Conservation (phyloP, 2,797 vertebrate species). For the Staurois parvus region DNA sequence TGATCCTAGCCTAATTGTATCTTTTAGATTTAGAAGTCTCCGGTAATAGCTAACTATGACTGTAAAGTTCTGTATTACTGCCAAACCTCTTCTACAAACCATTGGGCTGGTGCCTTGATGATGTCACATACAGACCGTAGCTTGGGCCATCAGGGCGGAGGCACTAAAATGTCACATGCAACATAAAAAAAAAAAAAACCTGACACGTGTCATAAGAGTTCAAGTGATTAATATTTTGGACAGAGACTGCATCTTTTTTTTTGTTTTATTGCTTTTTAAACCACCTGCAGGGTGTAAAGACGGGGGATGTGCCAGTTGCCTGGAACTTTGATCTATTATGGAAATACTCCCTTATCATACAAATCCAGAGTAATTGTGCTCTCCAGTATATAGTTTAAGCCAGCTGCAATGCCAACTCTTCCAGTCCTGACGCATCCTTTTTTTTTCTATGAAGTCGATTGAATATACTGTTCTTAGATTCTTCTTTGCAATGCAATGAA, state of each 20-base stretch:
- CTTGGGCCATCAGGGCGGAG: constrained; percentile 18
- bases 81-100: constrained; percentile 11
- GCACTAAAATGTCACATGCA: constrained; percentile 5
- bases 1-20: no score
- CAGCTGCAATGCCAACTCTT: neutral
- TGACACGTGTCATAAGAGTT: neutral
- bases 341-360: neutral
- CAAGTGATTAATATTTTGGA: neutral
- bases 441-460: neutral
- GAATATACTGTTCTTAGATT: neutral
- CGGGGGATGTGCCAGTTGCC: neutral
- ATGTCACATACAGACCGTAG: constrained; percentile 28
- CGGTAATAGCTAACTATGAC: neutral
- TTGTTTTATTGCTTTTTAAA: neutral
- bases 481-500: neutral
- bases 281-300: neutral
- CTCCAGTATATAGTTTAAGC: neutral
- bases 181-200: constrained; percentile 13
- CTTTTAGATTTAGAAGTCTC: neutral
- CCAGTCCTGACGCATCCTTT: neutral
- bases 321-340: neutral
- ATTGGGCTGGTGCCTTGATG: constrained; percentile 27
- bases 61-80: constrained; percentile 18
- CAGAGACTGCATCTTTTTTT: neutral
- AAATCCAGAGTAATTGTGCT: neutral